Evolutionary conservation across 2,888 invertebrate species (phyloP), one percentile per base, ranked within the genome.

Genomic region (Sarcophaga carnaria): DNA sequence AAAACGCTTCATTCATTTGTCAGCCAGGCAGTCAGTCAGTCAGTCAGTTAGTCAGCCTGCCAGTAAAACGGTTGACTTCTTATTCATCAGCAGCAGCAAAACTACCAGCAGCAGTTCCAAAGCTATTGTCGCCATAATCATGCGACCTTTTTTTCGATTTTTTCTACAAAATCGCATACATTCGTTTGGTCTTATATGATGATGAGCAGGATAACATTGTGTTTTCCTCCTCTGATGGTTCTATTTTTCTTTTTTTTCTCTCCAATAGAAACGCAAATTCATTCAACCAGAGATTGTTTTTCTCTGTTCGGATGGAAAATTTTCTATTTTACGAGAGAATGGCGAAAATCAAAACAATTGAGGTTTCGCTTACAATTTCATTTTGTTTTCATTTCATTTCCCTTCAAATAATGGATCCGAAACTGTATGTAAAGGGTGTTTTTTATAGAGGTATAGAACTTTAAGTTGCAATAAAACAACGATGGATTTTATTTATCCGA

Each of bases 291-390:
- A 71, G 60, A 45, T 63, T 79, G 6, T 54, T 54, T 54, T 54
- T 54, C 0, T 54, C 2, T 82, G 25, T 79, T 70, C 60, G 63
- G 66, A 80, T 83, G 72, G 20, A 85, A 78, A 20, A 70, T 47
- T 79, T 79, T 88, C 79, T 85, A 86, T 85, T 88, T 67, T 70
- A 85, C 86, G 86, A 85, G 77, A 86, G 84, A 82, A 85, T 86
- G 71, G 81, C 70, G 69, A 77, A 88, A 81, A 86, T 85, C 86
- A 88, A 85, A 86, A 86, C 86, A 83, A 86, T 84, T 86, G 83
- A 67, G 74, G 75, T 82, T 81, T 81, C 12, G 1, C 2, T 27
- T 76, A 45, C 17, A 37, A 20, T 62, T 67, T 67, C 37, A 45
- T 47, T 67, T 54, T 10, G 10, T 20, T 27, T 76, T 62, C 6